Base-by-base conservation (phyloP, 1,140 invertebrate genomes). In the Calycopis cecrops region DNA sequence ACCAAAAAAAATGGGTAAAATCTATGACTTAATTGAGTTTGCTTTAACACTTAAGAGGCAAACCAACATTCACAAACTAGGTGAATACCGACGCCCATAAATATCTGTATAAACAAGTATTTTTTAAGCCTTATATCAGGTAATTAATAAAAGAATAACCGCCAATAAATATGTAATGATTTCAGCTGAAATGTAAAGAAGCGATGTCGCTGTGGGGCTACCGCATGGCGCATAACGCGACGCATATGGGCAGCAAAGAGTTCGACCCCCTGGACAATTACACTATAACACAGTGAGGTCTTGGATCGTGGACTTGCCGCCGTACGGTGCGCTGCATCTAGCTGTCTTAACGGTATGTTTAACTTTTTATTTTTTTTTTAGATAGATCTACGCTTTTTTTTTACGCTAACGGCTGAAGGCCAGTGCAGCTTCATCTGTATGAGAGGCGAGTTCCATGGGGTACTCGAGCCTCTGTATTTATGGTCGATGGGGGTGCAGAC, bases 121-220 rank as follows among this genome's bases (percentile, higher is more conserved):
- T 4, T 37, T 4, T n/a, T n/a, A n/a, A n/a, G n/a, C n/a, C n/a
- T n/a, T 40, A 42, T 16, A 17, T 0, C 12, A 16, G 9, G 21
- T 44, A 1, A 12, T 12, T 40, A 40, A 40, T 12, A 12, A 40
- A 12, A 6, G 2, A 28, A 6, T 6, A 28, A 28, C 21, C 6
- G 14, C n/a, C 3, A 0, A 40, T 14, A 3, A 44, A 50, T 35
- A 14, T 11, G 33, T 57, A 10, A 18, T 34, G 35, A 55, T 85
- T 78, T 40, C 77, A 94, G 85, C 84, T 89, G 60, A 88, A 85
- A 0, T 97, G 95, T 73, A 86, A 85, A 49, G 88, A 92, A 59
- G 94, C 95, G 0, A 94, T 96, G 93, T 87, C 90, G 51, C 71
- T 93, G 35, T 96, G 95, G 94, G 95, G 95, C n/a, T 97, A 96